Conservation (phyloP, 2,113 vertebrate genomes). For the Phylloscopus whistleri region DNA sequence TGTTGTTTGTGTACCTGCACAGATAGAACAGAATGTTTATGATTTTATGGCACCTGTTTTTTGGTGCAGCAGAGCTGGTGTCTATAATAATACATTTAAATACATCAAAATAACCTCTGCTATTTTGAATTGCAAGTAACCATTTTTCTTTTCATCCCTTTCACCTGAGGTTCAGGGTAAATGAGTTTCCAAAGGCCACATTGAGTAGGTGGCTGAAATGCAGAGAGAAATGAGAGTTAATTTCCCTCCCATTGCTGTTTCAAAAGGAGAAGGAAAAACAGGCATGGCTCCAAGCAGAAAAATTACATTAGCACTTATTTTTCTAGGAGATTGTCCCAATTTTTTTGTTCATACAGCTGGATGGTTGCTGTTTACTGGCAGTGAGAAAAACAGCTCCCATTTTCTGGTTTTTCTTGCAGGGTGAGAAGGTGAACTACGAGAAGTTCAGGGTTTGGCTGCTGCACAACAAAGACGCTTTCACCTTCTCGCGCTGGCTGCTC, state of each 20-base stretch:
- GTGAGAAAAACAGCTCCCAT: background rate
- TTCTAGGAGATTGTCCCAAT: background rate
- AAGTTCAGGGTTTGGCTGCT: slow-evolving; percentile 95
- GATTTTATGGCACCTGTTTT: background rate
- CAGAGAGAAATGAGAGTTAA: background rate
- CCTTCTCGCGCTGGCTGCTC: slow-evolving; percentile 94
- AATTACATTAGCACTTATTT: background rate
- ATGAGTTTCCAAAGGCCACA: slow-evolving; percentile 13
- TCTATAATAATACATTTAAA: background rate
- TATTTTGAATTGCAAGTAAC: background rate
- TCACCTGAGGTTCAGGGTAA: background rate
- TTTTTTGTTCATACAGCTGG: background rate
- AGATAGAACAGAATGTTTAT: background rate
- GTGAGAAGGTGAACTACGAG: slow-evolving; percentile 97
- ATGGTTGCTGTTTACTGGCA: background rate
- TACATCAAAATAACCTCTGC: background rate
- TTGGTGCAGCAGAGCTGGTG: background rate
- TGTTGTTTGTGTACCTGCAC: background rate
- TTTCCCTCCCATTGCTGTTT: background rate
- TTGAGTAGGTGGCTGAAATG: slow-evolving; percentile 24
- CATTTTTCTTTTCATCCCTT: background rate
- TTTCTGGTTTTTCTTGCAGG: slow-evolving; percentile 72
- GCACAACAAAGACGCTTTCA: slow-evolving; percentile 96
- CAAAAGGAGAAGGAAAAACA: background rate
- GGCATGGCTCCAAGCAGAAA: background rate